A percentile compares a stretch with the other conserved stretches of the same genome.
These are phyloP conservation scores for Pogonocichla stellata DNA, from an alignment of 2,113 vertebrate species.

Conservation along the genomic window DNA sequence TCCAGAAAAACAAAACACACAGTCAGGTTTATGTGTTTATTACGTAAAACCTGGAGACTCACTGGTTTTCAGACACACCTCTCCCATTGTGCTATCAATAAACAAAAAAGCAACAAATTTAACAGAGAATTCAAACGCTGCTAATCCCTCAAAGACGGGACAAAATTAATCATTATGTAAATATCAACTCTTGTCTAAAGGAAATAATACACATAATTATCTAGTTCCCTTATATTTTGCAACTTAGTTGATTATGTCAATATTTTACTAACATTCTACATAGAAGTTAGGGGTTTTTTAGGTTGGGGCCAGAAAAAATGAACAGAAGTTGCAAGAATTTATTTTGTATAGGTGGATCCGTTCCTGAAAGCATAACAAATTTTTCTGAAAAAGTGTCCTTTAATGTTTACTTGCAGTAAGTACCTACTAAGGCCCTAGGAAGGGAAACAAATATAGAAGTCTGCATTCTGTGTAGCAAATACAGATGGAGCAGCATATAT, in stretches of 20 bases:
- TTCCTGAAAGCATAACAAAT: neutral
- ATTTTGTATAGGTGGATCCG: neutral
- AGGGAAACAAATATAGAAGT: neutral
- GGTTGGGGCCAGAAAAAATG: neutral
- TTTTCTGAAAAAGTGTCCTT: neutral
- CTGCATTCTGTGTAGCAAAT: neutral
- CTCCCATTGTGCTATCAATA: neutral
- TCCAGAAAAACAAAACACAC: neutral
- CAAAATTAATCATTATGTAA: neutral
- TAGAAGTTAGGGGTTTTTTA: fast-evolving
- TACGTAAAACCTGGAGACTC: neutral
- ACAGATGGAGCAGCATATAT: neutral
- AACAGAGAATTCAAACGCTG: neutral
- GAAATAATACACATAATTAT: neutral
- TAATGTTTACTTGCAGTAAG: neutral
- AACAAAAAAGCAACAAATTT: neutral
- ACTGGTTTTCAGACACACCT: neutral
- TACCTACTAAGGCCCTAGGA: neutral
- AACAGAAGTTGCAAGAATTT: neutral
- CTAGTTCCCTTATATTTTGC: neutral
- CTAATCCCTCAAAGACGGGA: neutral
- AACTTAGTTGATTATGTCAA: neutral
- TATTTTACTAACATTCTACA: neutral
- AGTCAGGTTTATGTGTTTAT: neutral
- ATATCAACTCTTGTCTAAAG: neutral